Evolutionary conservation across 2,888 invertebrate species (phyloP), one percentile per base, ranked within the genome.

Genomic region (Taphrorychus bicolor): DNA sequence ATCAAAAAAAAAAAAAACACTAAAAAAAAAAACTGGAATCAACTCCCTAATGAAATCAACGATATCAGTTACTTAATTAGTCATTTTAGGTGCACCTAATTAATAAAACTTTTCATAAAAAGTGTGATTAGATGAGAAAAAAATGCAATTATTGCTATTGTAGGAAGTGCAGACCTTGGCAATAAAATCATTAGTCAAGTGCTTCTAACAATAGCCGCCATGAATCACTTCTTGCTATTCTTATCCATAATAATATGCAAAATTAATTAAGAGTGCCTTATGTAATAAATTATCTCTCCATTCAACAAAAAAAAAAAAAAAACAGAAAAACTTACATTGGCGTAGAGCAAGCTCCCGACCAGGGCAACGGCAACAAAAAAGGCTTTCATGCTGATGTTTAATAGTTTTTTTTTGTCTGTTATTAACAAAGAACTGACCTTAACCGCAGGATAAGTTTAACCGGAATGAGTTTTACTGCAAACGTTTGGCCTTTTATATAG

Each of bases 401-500:
- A n/a, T n/a, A n/a, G n/a, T 32, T 24, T 24, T 24, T 24, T 32
- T 32, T 32, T 32, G 3, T n/a, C n/a, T n/a, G n/a, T n/a, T n/a
- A n/a, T n/a, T n/a, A n/a, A n/a, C n/a, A n/a, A n/a, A 32, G 11
- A 3, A 9, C 11, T 3, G 32, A 32, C 1, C 32, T 32, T 32
- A 32, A 32, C 32, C 11, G 32, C 9, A 32, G 32, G 32, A 22
- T 19, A 22, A 14, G n/a, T 48, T n/a, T 18, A 48, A 48, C 48
- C 16, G 7, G 45, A 48, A 19, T 48, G 48, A 48, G 9, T 48
- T 48, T 14, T 48, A 0, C 3, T 16, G 49, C 51, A 63, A 48
- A 63, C 32, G 21, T 57, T 9, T 9, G 22, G 57, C 48, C n/a
- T 58, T 63, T 58, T 63, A 63, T 63, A 63, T 58, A 63, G 14